Evolutionary conservation across 1,140 invertebrate genomes (phyloP).

Genomic region (Zaprionus taronus): DNA sequence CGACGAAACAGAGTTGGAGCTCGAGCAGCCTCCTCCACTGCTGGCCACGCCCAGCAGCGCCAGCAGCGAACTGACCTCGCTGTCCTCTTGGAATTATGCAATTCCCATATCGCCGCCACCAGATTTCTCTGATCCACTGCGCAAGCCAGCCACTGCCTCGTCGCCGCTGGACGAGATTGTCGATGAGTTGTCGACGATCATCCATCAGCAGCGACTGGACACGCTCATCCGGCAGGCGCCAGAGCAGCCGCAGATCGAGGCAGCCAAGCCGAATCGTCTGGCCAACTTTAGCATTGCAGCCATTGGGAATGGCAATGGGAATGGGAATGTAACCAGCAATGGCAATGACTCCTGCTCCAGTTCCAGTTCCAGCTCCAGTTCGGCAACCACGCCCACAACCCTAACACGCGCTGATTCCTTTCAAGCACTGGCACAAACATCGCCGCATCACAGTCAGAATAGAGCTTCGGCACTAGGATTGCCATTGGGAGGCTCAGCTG

Average conservation of each 20-base stretch:
- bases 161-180: conserved; percentile 74
- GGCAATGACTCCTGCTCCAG: conserved; percentile 13
- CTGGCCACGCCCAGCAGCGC: conserved; percentile 52
- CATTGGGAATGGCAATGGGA: conserved; percentile 22
- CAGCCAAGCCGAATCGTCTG: conserved; percentile 75
- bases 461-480: background rate
- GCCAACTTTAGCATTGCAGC: conserved; percentile 74
- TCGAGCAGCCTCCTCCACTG: conserved; percentile 16
- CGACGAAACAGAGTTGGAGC: background rate
- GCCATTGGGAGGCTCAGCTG: background rate
- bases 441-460: conserved; percentile 8
- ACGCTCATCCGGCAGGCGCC: conserved; percentile 68
- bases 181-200: conserved; percentile 72
- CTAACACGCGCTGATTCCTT: conserved; percentile 72
- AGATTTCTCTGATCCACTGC: conserved; percentile 67
- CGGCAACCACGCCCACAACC: background rate
- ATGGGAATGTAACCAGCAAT: background rate
- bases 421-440: conserved; percentile 43
- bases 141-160: conserved; percentile 8
- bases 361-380: conserved; percentile 15
- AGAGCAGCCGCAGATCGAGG: conserved; percentile 66
- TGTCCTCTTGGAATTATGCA: conserved; percentile 77
- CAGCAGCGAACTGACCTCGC: conserved; percentile 61
- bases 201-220: conserved; percentile 75
- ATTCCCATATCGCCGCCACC: conserved; percentile 80